A percentile compares a stretch with the other conserved stretches of the same genome.
Evolutionary conservation across 2,888 invertebrate genomes (phyloP).

Genomic region (Drosophila kokeensis): DNA sequence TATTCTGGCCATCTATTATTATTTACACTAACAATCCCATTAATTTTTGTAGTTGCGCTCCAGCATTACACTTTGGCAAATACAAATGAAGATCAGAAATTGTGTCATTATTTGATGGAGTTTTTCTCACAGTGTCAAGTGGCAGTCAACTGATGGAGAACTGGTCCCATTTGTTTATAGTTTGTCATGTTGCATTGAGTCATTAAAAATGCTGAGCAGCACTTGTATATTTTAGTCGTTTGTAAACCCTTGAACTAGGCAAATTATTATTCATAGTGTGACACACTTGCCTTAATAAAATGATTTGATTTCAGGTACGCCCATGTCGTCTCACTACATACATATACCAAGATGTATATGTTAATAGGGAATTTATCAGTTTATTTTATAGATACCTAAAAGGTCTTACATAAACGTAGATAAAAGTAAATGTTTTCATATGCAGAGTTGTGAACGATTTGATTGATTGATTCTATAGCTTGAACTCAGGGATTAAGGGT

Average conservation of each 20-base stretch:
- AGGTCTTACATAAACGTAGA: neutral
- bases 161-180: neutral
- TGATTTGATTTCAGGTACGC: slow-evolving; percentile 11
- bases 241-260: slow-evolving; percentile 33
- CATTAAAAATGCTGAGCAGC: slow-evolving; percentile 26
- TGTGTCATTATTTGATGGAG: slow-evolving; percentile 1
- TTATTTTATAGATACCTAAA: neutral
- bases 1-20: slow-evolving; percentile 5
- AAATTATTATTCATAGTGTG: slow-evolving; percentile 25
- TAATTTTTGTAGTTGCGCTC: slow-evolving; percentile 4
- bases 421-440: neutral
- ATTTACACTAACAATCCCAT: slow-evolving; percentile 16
- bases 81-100: slow-evolving; percentile 22
- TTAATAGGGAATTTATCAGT: neutral
- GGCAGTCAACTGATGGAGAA: neutral
- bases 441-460: neutral
- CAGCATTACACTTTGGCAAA: slow-evolving; percentile 27
- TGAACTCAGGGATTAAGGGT: neutral
- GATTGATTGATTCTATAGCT: slow-evolving; percentile 1
- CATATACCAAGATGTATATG: neutral
- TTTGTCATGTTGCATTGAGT: slow-evolving; percentile 1
- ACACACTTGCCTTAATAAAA: slow-evolving; percentile 23
- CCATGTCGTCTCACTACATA: neutral
- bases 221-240: slow-evolving; percentile 10
- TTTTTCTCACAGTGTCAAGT: neutral